Conservation (phyloP, 2,113 vertebrate species). For the Ceratotherium simum region DNA sequence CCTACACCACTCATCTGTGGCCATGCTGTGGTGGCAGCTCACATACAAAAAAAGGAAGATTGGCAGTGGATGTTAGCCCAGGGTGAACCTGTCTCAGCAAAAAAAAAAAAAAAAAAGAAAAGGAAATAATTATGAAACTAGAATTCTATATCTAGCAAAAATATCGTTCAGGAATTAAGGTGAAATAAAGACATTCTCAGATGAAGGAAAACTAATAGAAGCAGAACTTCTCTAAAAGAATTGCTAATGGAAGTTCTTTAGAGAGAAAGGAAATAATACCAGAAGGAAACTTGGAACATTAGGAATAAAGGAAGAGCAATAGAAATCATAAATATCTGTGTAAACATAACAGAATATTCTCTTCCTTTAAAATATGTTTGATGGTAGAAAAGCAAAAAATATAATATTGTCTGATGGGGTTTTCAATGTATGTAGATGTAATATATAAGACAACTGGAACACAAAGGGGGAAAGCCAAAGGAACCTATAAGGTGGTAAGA, state of each 20-base stretch:
- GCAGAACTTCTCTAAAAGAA: neutral
- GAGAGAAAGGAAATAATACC: neutral
- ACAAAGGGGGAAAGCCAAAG: neutral
- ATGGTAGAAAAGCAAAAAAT: neutral
- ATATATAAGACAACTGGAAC: neutral
- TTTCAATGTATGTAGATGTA: neutral
- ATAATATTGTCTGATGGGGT: neutral
- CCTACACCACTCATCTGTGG: too few relatives aligned
- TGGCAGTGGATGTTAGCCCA: too few relatives aligned
- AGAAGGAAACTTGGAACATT: neutral
- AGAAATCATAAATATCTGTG: neutral
- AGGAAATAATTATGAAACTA: neutral
- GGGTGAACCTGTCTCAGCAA: too few relatives aligned
- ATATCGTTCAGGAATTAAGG: neutral
- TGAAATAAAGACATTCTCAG: neutral
- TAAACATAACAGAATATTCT: neutral
- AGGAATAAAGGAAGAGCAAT: neutral
- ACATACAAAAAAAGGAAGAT: too few relatives aligned
- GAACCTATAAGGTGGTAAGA: neutral
- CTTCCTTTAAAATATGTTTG: neutral
- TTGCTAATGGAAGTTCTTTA: neutral
- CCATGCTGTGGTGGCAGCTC: too few relatives aligned
- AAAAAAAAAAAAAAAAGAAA: too few relatives aligned
- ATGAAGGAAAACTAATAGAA: neutral
- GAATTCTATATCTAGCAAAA: neutral